These are phyloP conservation scores for Pristionchus fissidentatus DNA, from an alignment of 2,888 invertebrate genomes.

Conservation along the genomic window DNA sequence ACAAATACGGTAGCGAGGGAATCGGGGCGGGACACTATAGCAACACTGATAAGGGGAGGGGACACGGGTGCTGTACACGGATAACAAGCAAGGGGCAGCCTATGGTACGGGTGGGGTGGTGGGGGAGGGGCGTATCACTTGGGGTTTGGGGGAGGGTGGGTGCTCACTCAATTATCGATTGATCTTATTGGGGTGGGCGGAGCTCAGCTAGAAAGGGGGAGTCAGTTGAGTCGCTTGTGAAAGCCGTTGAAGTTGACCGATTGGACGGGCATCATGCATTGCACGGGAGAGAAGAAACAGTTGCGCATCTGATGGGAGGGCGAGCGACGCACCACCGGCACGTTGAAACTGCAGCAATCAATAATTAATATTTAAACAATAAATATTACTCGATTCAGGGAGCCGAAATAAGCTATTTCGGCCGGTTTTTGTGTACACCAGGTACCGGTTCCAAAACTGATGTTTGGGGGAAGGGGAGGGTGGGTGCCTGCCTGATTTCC, in stretches of 20 bases:
- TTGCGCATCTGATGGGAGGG: constrained; percentile 49
- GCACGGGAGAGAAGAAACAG: constrained; percentile 54
- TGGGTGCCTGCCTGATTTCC: no score
- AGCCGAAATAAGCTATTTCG: no score
- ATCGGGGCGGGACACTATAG: neutral
- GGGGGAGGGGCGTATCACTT: constrained; percentile 23
- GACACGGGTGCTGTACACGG: neutral
- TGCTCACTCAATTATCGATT: neutral
- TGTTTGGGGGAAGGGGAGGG: no score
- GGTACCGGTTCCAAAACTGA: no score
- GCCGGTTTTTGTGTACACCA: no score
- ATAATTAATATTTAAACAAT: neutral
- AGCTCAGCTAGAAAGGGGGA: neutral
- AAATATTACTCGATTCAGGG: no score
- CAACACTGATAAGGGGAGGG: neutral
- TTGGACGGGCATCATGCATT: constrained; percentile 53
- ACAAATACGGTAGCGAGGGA: neutral
- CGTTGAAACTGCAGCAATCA: constrained; percentile 2
- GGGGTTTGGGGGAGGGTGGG: neutral
- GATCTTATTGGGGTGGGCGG: neutral
- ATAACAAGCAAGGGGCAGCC: neutral
- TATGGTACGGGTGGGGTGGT: neutral
- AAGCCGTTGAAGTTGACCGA: constrained; percentile 48
- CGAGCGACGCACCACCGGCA: constrained; percentile 48
- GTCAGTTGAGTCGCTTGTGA: constrained; percentile 48